Evolutionary conservation across 2,113 vertebrate species (phyloP), one percentile per base, ranked within the genome.

Genomic region (Channa argus): DNA sequence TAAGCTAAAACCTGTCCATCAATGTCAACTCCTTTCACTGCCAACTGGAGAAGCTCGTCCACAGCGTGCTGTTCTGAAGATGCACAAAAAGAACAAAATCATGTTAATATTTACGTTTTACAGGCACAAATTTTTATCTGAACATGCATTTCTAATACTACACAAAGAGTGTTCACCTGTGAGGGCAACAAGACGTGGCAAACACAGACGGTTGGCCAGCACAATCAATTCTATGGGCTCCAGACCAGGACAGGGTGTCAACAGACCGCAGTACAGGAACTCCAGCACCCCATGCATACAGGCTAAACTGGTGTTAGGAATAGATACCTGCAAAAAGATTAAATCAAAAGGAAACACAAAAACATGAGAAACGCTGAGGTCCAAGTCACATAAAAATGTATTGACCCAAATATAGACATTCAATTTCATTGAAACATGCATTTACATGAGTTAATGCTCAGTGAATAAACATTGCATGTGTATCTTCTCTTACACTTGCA

Each of bases 1-100:
- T 96, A 97, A 77, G 93, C 91, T 86, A 97, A 86, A 64, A 96
- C 96, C 79, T 96, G 95, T 74, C 95, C 95, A 13, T 97, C 96
- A 9, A 97, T 94, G 86, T 97, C 96, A 38, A 89, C 88, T 56
- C 94, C 94, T 89, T 96, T 95, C 61, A 92, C 84, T 43, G 94
- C 89, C 79, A 91, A 80, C 15, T 91, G 94, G 37, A 96, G 91
- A 77, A 96, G 95, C 72, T 96, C 95, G 0, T 97, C 95, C 77
- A 96, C 96, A 0, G 96, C 95, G 3, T 96, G 93, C 86, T 96
- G 95, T 77, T 97, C 96, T 97, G 88, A 62, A 87, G 36, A 82
- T 4, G 49, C 58, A 51, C 5, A 86, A 66, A 71, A 74, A 55
- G 3, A 1, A 78, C 33, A 79, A 3, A 69, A 50, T 8, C 0